These are phyloP conservation scores for Bettongia penicillata DNA, from an alignment of 2,113 vertebrate genomes.

Conservation along the genomic window DNA sequence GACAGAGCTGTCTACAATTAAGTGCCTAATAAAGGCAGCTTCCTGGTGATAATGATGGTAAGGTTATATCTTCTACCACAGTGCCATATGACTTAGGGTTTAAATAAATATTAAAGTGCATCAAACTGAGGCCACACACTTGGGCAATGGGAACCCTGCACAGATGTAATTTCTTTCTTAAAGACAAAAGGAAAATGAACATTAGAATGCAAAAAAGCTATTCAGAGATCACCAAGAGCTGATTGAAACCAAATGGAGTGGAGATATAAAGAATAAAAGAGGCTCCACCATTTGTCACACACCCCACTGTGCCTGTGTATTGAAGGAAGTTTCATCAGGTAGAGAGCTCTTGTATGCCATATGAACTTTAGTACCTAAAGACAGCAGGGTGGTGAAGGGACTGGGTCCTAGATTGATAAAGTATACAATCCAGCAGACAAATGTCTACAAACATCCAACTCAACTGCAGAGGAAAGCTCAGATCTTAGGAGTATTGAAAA, in stretches of 20 bases:
- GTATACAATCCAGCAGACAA: not conserved
- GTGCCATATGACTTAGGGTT: not conserved
- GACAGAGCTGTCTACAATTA: not conserved
- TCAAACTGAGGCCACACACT: not conserved
- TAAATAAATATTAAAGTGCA: not conserved
- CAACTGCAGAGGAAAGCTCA: not conserved
- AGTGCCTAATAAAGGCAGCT: not conserved
- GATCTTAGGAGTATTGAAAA: not conserved
- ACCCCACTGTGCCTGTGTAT: constrained; percentile 54
- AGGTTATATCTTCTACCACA: not conserved
- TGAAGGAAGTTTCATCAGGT: constrained; percentile 58
- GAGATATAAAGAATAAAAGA: not conserved
- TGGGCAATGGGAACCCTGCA: not conserved
- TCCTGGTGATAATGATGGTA: not conserved
- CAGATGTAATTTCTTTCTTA: not conserved
- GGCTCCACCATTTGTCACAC: constrained; percentile 54
- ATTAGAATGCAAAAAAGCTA: not conserved
- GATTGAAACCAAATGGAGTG: not conserved
- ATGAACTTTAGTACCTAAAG: constrained; percentile 68
- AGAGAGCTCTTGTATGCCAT: constrained; percentile 69
- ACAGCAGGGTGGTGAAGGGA: constrained; percentile 57
- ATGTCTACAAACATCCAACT: not conserved
- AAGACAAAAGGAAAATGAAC: not conserved
- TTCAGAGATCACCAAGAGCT: not conserved
- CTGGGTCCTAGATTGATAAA: not conserved